These are phyloP conservation scores for Euglossa dilemma DNA, from an alignment of 1,140 invertebrate genomes.

Conservation along the genomic window DNA sequence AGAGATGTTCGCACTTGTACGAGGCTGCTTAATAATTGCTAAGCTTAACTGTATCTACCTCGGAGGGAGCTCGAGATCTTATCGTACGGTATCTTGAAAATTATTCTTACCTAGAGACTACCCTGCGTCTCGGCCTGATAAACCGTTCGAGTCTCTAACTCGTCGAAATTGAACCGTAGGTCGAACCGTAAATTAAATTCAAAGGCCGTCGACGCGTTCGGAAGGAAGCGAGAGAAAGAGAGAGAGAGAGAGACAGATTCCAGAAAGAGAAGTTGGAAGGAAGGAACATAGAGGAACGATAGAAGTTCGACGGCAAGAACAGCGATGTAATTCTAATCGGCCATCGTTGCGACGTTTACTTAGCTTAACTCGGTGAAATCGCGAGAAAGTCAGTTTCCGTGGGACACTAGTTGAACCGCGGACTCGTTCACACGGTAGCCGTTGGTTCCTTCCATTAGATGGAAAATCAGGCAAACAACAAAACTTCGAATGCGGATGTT, in stretches of 20 bases:
- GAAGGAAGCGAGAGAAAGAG: not conserved
- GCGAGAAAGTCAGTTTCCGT: constrained; percentile 31
- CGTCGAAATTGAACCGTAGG: too few relatives aligned
- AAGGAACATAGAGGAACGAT: not conserved
- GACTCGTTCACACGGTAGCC: not conserved
- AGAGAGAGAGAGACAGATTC: too few relatives aligned
- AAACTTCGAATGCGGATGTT: not conserved
- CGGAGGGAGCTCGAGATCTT: not conserved
- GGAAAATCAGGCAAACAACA: constrained; percentile 6
- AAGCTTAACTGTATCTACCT: not conserved
- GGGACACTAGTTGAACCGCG: constrained; percentile 12
- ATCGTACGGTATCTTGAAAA: not conserved
- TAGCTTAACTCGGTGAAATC: constrained; percentile 26
- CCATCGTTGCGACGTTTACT: constrained; percentile 4
- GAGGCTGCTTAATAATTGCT: constrained; percentile 5
- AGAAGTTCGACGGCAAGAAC: too few relatives aligned
- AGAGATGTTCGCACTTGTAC: not conserved
- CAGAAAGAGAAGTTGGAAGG: not conserved
- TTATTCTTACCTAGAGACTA: not conserved
- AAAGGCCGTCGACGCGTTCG: too few relatives aligned
- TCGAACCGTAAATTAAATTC: too few relatives aligned
- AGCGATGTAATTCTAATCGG: constrained; percentile 17
- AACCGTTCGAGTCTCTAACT: not conserved
- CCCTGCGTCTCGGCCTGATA: too few relatives aligned
- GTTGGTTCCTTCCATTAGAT: constrained; percentile 1